Base-by-base conservation (phyloP, 2,113 vertebrate genomes). In the Carassius carassius region DNA sequence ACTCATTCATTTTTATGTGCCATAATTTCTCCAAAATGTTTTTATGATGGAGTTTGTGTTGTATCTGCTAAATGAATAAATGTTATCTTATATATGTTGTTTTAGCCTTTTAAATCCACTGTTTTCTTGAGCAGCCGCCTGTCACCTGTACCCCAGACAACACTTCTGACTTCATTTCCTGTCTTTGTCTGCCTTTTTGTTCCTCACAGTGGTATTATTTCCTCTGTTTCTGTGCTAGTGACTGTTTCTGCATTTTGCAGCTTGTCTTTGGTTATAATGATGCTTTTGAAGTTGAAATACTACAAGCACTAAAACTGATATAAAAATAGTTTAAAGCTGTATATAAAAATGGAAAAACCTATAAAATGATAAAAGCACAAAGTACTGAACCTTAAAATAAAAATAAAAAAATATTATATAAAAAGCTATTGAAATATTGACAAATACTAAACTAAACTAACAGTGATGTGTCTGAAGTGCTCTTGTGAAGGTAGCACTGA, bases 151-250 rank as follows among this genome's bases (percentile, higher is more conserved):
- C 21, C 49, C 37, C 60, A 90, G 82, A 54, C 72, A 83, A 37
- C 51, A n/a, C 78, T n/a, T 54, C 17, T 82, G 13, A 37, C 56
- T 21, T 23, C 6, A 10, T 75, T 88, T 86, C 87, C 87, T 86
- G 81, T 86, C 84, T 85, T 41, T 69, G 32, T 86, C 41, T 67
- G 58, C 3, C 51, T 83, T 65, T 78, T 80, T 81, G 81, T 86
- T 88, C 81, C 83, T 78, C 35, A 56, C 49, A 83, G 56, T 76
- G 74, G 80, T 69, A 29, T 80, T 44, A 67, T 80, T 85, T 90
- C 87, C 87, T 75, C 80, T 84, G 51, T 84, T 1, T 75, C 60
- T 86, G 25, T 63, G 21, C 70, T 25, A 62, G n/a, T 79, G 35
- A 62, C 8, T 85, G 62, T 17, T 76, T 77, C 25, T 37, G 49